These are phyloP conservation scores for Gonatopus flavifemur DNA, from an alignment of 1,140 invertebrate genomes.

Conservation along the genomic window DNA sequence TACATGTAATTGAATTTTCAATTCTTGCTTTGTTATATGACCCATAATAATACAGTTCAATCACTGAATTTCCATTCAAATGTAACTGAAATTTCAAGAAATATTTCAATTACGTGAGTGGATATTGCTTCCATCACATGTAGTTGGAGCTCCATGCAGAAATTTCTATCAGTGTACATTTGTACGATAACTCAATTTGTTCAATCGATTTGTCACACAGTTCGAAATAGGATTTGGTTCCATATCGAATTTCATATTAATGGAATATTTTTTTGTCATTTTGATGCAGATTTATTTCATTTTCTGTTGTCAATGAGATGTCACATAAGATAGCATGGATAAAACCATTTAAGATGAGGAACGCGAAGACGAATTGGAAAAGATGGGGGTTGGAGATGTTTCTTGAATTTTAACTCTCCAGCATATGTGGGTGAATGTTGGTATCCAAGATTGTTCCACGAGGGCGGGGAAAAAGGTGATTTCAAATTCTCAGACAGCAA, in stretches of 20 bases:
- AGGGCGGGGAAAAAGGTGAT: not conserved
- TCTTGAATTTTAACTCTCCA: conserved; percentile 22
- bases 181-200: no score
- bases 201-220: not conserved
- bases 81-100: no score
- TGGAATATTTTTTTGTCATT: not conserved
- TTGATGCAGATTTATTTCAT: not conserved
- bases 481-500: not conserved
- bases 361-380: conserved; percentile 16
- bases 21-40: no score
- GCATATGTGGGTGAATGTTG: not conserved
- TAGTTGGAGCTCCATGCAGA: no score
- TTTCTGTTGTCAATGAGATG: not conserved
- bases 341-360: not conserved
- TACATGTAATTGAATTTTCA: no score
- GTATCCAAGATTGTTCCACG: conserved; percentile 11
- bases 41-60: no score
- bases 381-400: conserved; percentile 10
- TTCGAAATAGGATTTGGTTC: no score
- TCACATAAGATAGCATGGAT: not conserved
- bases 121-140: no score
- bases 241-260: not conserved
- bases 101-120: no score
- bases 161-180: no score
- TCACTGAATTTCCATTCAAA: no score